Conservation (phyloP, 2,888 invertebrate species). For the Tenthredo mesomela region DNA sequence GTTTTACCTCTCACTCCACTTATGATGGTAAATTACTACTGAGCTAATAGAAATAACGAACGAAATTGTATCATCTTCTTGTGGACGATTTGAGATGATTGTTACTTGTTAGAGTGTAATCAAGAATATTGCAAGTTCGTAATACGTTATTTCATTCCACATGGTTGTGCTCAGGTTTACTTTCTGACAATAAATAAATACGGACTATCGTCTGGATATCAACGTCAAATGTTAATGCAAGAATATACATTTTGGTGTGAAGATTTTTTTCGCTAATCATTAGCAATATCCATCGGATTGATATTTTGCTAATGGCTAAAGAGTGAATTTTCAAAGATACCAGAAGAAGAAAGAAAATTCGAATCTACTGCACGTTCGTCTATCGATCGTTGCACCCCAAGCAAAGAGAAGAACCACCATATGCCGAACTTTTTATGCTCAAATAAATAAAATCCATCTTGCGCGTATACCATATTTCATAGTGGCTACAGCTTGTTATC, state of each 20-base stretch:
- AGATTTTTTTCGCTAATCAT: too few relatives aligned
- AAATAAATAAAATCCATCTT: too few relatives aligned
- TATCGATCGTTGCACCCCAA: conserved; percentile 3
- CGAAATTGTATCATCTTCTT: background rate
- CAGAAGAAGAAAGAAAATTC: background rate
- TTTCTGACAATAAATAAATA: background rate
- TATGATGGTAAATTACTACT: background rate
- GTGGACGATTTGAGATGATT: conserved; percentile 3
- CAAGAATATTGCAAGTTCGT: background rate
- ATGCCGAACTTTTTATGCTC: background rate
- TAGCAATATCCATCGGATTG: too few relatives aligned
- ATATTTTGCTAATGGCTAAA: background rate
- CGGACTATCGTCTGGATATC: background rate
- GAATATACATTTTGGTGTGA: too few relatives aligned
- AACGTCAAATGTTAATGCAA: background rate
- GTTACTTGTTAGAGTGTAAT: background rate
- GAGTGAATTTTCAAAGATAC: background rate
- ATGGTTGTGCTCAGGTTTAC: background rate
- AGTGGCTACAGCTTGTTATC: background rate
- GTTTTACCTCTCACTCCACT: background rate
- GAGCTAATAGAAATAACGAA: background rate
- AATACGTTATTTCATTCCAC: background rate
- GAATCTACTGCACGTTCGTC: background rate
- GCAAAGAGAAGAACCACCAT: background rate
- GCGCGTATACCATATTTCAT: background rate